Evolutionary conservation across 2,888 invertebrate genomes (phyloP), one percentile per base, ranked within the genome.

Genomic region (Lacanobia wlatinum): DNA sequence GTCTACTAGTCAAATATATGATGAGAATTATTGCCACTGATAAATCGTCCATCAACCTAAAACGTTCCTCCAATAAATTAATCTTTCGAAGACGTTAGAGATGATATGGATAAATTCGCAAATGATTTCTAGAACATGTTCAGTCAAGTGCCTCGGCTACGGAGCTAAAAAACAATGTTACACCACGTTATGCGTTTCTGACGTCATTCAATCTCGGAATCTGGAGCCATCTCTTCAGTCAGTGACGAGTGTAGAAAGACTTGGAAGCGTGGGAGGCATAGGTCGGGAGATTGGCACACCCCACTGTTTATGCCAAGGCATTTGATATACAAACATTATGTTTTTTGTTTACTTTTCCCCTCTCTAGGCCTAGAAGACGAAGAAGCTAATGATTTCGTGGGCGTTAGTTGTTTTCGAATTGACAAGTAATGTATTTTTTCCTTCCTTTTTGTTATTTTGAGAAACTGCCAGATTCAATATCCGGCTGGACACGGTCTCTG

Each of bases 231-330:
- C 62, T 76, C 58, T 65, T 55, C 59, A 63, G 68, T 73, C 76
- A 75, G 59, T 75, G 73, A 65, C 73, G 68, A 60, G 38, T 72
- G 72, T 60, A 53, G 73, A 82, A 82, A 87, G 73, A 75, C 61
- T 84, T 71, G 65, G 75, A 64, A 71, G 61, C 68, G 91, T 90
- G 83, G 91, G 90, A 80, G 53, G 84, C 88, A 89, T 92, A 92
- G 93, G 92, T 93, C 92, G 82, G 86, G 91, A 89, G 90, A 88
- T 91, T 92, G 93, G 92, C 94, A 92, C 91, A 84, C 85, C 87
- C 86, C 73, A 82, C 50, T 92, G 89, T 90, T 91, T 89, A 83
- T 89, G 87, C 86, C 84, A 88, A 72, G 85, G 53, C 77, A 80
- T 76, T 76, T 64, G 58, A 80, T 82, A 80, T 72, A 68, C 78